phyloP scores from a whole-genome alignment of 2,888 invertebrate species.

The Agrochola litura region DNA sequence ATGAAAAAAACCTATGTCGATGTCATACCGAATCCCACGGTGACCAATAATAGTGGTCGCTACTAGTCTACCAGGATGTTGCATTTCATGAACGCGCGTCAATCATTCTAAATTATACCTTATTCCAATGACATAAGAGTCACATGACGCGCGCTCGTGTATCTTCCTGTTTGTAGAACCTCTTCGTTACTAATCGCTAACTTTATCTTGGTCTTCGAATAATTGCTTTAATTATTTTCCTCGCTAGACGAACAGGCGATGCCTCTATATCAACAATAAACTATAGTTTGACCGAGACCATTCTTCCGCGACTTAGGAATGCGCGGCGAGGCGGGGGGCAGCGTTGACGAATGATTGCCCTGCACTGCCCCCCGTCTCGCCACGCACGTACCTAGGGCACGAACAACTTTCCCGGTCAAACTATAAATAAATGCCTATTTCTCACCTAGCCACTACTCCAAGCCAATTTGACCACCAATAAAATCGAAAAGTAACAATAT shows the following conservation, averaged over 20 bases:
- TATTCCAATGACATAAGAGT: background rate
- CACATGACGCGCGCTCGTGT: background rate
- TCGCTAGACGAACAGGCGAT: background rate
- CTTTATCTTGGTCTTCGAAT: background rate
- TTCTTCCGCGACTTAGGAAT: no score
- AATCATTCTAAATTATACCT: background rate
- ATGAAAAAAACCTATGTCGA: background rate
- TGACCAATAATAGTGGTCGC: background rate
- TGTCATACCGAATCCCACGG: background rate
- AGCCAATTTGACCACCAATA: background rate
- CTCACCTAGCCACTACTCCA: background rate
- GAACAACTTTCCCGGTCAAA: no score
- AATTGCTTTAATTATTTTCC: background rate
- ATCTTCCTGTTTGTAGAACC: background rate
- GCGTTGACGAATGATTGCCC: no score
- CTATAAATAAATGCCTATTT: background rate
- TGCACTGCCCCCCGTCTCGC: no score
- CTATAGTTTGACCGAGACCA: no score
- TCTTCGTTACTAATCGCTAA: background rate
- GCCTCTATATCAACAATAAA: no score
- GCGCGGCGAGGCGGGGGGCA: no score
- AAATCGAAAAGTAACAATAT: slow-evolving; percentile 10
- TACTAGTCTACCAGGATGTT: background rate
- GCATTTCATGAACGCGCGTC: background rate
- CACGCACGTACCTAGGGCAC: no score